Conservation (phyloP, 2,888 invertebrate genomes). For the Galerucella pusilla region DNA sequence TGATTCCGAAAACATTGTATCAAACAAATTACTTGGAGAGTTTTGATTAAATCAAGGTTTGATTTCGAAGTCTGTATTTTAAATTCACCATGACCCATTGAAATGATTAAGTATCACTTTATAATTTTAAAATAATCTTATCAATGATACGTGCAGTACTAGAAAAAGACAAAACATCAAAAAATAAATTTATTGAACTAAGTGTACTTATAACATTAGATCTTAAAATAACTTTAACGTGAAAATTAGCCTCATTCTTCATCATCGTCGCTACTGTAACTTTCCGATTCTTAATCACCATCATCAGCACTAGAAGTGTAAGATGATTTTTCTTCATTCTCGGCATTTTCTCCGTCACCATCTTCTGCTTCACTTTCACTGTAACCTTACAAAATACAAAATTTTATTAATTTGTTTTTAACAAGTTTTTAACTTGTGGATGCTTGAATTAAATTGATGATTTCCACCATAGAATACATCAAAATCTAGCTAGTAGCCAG, state of each 20-base stretch:
- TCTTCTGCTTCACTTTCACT: constrained; percentile 41
- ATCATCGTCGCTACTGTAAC: constrained; percentile 22
- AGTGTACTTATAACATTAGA: constrained; percentile 10
- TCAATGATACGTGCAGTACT: neutral
- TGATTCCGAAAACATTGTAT: too few species aligned
- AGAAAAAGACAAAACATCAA: neutral
- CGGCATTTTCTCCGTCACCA: constrained; percentile 39
- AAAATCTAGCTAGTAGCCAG: too few species aligned
- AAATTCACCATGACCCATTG: too few species aligned
- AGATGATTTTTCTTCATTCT: constrained; percentile 23
- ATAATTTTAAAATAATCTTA: too few species aligned
- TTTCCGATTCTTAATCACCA: constrained; percentile 38
- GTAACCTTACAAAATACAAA: constrained; percentile 17
- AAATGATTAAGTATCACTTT: too few species aligned
- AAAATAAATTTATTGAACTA: constrained; percentile 18
- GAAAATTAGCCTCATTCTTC: constrained; percentile 17
- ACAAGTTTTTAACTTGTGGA: neutral
- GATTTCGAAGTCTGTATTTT: too few species aligned
- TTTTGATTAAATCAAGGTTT: too few species aligned
- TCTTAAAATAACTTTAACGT: constrained; percentile 11
- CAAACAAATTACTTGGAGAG: too few species aligned
- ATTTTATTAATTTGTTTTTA: neutral
- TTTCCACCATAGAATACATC: too few species aligned
- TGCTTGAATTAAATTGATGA: neutral
- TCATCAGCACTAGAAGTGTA: constrained; percentile 28